phyloP scores from a whole-genome alignment of 1,140 invertebrate genomes.

The Zaprionus inermis region DNA sequence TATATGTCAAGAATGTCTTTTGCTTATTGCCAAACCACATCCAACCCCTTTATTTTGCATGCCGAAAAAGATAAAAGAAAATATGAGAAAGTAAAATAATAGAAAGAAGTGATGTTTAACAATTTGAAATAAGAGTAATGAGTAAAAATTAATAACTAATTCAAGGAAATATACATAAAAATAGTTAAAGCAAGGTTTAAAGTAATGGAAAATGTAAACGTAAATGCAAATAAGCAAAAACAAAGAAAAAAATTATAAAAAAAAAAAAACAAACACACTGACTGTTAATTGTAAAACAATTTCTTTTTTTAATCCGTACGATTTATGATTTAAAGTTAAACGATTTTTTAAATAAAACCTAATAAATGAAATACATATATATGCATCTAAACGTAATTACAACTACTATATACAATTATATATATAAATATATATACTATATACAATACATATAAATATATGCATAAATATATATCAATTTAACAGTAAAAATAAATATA shows the following conservation, averaged over 20 bases:
- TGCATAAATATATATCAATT: conserved; percentile 76
- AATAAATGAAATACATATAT: conserved; percentile 67
- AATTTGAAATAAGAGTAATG: conserved; percentile 61
- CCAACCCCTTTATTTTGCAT: conserved; percentile 36
- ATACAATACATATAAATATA: conserved; percentile 77
- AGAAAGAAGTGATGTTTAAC: conserved; percentile 55
- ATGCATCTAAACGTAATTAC: conserved; percentile 74
- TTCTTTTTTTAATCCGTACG: conserved; percentile 73
- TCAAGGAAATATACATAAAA: conserved; percentile 62
- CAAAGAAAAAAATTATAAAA: conserved; percentile 56
- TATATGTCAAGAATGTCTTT: conserved; percentile 32
- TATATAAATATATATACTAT: conserved; percentile 69
- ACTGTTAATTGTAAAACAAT: conserved; percentile 84
- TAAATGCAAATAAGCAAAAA: conserved; percentile 55
- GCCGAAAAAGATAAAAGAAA: conserved; percentile 31
- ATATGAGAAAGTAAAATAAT: conserved; percentile 19
- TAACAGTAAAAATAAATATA: conserved; percentile 81
- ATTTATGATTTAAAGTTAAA: conserved; percentile 74
- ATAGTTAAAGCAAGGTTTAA: conserved; percentile 63
- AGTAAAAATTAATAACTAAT: conserved; percentile 67
- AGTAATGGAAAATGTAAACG: conserved; percentile 60
- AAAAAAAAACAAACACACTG: conserved; percentile 74
- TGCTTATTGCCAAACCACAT: conserved; percentile 38
- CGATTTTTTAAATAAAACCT: conserved; percentile 58
- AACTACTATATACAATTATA: conserved; percentile 79